Conservation (phyloP, 2,888 invertebrate species). For the Galerucella pusilla region DNA sequence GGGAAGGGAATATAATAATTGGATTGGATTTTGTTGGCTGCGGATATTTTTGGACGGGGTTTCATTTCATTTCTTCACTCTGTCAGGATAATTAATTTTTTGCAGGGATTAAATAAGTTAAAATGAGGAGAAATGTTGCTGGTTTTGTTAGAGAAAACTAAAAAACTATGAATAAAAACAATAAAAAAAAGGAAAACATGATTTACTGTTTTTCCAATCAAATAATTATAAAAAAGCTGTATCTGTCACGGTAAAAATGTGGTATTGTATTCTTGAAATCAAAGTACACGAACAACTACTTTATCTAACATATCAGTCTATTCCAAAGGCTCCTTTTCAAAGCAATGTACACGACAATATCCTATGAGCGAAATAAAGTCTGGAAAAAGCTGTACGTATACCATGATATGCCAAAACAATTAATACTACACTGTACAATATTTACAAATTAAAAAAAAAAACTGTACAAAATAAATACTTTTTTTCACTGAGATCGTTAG, state of each 20-base stretch:
- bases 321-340: constrained; percentile 50
- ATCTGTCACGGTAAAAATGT: neutral
- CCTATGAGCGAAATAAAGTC: constrained; percentile 16
- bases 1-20: no score
- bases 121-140: no score
- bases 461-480: constrained; percentile 46
- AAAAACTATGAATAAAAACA: no score
- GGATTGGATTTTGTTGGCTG: no score
- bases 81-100: neutral
- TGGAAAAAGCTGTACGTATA: constrained; percentile 35
- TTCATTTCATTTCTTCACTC: no score
- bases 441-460: constrained; percentile 38
- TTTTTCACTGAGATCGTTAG: constrained; percentile 44
- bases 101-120: neutral
- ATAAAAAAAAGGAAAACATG: no score
- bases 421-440: constrained; percentile 45
- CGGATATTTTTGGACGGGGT: no score
- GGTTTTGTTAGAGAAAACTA: no score
- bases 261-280: neutral
- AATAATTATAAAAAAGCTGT: no score
- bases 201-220: no score
- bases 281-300: neutral
- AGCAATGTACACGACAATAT: constrained; percentile 36
- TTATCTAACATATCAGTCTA: constrained; percentile 49
- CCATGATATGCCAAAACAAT: constrained; percentile 41